Evolutionary conservation across 2,797 vertebrate genomes (phyloP), one percentile per base, ranked within the genome.

Genomic region (Chaenodraco wilsoni): DNA sequence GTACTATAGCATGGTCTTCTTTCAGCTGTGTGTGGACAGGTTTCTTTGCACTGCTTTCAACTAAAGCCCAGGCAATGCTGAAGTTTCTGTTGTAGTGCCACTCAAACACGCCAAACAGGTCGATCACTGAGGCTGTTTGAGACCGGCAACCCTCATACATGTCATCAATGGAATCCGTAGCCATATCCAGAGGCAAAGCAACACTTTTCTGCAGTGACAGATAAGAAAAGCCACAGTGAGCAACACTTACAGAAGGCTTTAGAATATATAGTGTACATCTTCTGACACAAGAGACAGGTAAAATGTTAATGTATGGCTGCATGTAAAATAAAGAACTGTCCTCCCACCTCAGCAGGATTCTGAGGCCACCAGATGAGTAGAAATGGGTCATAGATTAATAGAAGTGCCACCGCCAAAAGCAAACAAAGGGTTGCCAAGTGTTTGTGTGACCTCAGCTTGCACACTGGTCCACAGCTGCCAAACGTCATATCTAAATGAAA

Each of bases 131-230:
- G 27, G 75, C 74, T 0, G 57, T 48, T 62, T 73, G 45, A 4
- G 79, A 14, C 4, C 65, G 45, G 58, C 88, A 91, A 2, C 89
- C 84, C 0, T 74, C 72, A 10, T 61, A 88, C 87, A 87, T 88
- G 79, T 91, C 88, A 4, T 89, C 88, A 5, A 87, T 70, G 57
- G 81, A 85, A 9, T 86, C 78, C 9, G 75, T 33, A 0, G 75
- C 82, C 86, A 87, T 80, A 4, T 88, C 81, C 81, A 88, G 67
- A 49, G 71, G 73, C 13, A 52, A 59, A 52, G 3, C 15, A 2
- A 3, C 12, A 9, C 5, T 41, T 33, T 21, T 48, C 88, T 88
- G 84, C 49, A 68, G 21, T 0, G 54, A 61, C 14, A 62, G 19
- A 54, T 4, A 50, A 31, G 12, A 56, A 43, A 1, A 19, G 13